A percentile compares a stretch with the other conserved stretches of the same genome.
Evolutionary conservation across 1,140 invertebrate species (phyloP).

Genomic region (Aethina tumida): DNA sequence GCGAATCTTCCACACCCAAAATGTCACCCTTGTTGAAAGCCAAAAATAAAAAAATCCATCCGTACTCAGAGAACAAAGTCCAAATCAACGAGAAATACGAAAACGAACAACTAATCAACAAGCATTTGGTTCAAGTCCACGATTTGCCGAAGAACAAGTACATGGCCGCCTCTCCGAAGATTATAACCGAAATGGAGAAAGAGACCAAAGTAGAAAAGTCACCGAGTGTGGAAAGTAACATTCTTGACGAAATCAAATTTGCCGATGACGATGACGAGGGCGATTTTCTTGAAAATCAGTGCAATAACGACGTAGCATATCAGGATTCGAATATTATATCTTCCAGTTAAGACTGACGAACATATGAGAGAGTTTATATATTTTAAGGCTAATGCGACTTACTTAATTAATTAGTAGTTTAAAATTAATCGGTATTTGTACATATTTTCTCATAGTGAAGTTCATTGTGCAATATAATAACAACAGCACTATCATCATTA

Average conservation of each 20-base stretch:
- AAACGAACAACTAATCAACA: constrained; percentile 9
- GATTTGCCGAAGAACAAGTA: constrained; percentile 27
- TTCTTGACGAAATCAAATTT: constrained; percentile 41
- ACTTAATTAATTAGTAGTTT: too few relatives aligned
- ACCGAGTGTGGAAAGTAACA: constrained; percentile 32
- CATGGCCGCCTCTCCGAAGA: constrained; percentile 12
- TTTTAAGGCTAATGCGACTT: too few relatives aligned
- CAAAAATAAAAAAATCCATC: constrained; percentile 20
- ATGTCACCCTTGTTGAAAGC: constrained; percentile 10
- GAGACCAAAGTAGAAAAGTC: constrained; percentile 41
- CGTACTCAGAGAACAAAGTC: too few relatives aligned
- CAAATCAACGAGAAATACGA: constrained; percentile 4
- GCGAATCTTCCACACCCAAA: constrained; percentile 13
- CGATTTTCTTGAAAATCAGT: constrained; percentile 19
- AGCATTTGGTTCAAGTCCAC: constrained; percentile 25
- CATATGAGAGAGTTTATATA: too few relatives aligned
- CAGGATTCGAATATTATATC: constrained; percentile 29
- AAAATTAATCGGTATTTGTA: too few relatives aligned
- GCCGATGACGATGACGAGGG: constrained; percentile 39
- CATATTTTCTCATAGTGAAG: too few relatives aligned
- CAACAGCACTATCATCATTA: too few relatives aligned
- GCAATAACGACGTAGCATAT: constrained; percentile 29
- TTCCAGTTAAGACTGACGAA: constrained; percentile 22
- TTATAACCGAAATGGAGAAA: constrained; percentile 32
- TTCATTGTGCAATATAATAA: too few relatives aligned